Base-by-base conservation (phyloP, 2,888 invertebrate genomes). In the Acanthosepion esculentum region DNA sequence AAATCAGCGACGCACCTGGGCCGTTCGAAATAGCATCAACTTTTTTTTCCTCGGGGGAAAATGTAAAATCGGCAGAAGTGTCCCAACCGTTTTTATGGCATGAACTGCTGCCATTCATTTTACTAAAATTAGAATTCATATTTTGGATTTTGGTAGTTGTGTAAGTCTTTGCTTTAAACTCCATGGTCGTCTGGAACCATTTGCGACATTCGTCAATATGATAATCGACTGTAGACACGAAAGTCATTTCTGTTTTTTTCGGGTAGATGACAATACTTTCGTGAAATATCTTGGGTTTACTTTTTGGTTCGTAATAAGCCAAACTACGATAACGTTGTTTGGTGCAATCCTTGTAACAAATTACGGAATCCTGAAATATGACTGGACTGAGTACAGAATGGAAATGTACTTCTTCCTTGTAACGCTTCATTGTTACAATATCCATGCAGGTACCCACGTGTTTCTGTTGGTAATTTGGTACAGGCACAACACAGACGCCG, bases 111-210 rank as follows among this genome's bases (percentile, higher is more conserved):
- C 20, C n/a, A 48, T 48, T 91, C 23, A 20, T 64, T n/a, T 48
- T 26, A 10, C 91, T 91, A 50, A 93, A 48, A 33, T 94, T 64
- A 91, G 94, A 26, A 64, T 92, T 53, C 12, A n/a, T 33, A 78
- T 78, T 53, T 26, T 59, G 94, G 18, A 96, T 95, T 95, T 95
- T 95, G 18, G 95, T 95, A 0, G 96, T 96, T 15, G 96, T 96
- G 95, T 96, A 96, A 48, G 96, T 96, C 95, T 95, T 96, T n/a
- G 97, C 96, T 95, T 96, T 96, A 91, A 97, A 96, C 95, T 97
- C 96, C 95, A 97, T 94, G 91, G 96, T 96, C 0, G 97, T 96
- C 95, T 96, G 96, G 95, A 96, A 97, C 97, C 97, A 97, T 55
- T 96, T 95, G 93, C 96, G 95, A 95, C 96, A 96, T 94, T 96